Evolutionary conservation across 2,888 invertebrate species (phyloP).

Genomic region (Parnassius smintheus): DNA sequence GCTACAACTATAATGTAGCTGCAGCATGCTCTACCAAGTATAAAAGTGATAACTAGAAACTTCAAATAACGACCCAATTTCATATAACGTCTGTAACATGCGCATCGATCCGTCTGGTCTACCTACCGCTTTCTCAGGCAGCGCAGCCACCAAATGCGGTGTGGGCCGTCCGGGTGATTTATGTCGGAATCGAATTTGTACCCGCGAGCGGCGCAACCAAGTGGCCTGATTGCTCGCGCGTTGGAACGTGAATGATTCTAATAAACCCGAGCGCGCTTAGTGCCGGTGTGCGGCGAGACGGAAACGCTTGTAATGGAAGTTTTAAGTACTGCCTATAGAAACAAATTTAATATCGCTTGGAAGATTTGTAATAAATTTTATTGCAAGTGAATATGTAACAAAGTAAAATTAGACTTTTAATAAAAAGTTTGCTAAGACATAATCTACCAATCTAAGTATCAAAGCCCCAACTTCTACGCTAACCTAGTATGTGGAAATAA

Average conservation of each 20-base stretch:
- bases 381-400: too few relatives aligned
- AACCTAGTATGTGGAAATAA: too few relatives aligned
- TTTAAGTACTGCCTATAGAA: background rate
- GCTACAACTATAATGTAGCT: too few relatives aligned
- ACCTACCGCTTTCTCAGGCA: background rate
- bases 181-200: slow-evolving; percentile 6
- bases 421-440: too few relatives aligned
- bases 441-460: too few relatives aligned
- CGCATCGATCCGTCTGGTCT: background rate
- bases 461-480: too few relatives aligned
- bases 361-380: too few relatives aligned
- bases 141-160: background rate
- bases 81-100: background rate
- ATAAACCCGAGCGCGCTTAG: slow-evolving; percentile 2
- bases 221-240: slow-evolving; percentile 6
- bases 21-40: too few relatives aligned
- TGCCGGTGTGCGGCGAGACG: slow-evolving; percentile 2
- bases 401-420: too few relatives aligned
- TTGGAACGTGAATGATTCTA: slow-evolving; percentile 6
- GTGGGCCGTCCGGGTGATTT: slow-evolving; percentile 1
- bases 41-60: background rate
- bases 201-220: background rate
- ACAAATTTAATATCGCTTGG: background rate
- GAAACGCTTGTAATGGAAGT: slow-evolving; percentile 2
- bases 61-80: background rate